Percentiles rank a stretch among this genome's conserved stretches.
Conservation (phyloP, 2,888 invertebrate genomes). For the Calephelis perditalis region DNA sequence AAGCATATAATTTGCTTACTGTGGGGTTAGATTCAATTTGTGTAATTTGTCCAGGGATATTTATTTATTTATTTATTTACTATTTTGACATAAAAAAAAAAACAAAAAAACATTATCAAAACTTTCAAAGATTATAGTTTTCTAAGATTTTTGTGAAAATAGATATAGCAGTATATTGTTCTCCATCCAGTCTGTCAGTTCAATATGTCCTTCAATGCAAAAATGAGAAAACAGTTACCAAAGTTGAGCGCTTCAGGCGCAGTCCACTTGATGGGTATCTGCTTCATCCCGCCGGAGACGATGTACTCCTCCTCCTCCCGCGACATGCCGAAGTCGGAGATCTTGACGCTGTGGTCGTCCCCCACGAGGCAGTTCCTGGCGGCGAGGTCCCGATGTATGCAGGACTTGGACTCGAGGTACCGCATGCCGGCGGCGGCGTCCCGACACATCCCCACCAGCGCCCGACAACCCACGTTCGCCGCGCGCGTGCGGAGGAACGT, state of each 20-base stretch:
- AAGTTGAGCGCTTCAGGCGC: slow-evolving; percentile 97
- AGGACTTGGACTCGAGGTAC: slow-evolving; percentile 96
- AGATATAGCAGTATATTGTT: too few species aligned
- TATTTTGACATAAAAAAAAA: too few species aligned
- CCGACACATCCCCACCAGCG: slow-evolving; percentile 92
- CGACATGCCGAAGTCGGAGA: slow-evolving; percentile 99
- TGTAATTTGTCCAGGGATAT: too few species aligned
- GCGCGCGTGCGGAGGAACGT: slow-evolving; percentile 92
- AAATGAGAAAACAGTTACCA: slow-evolving; percentile 79
- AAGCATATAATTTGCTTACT: too few species aligned
- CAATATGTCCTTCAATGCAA: background rate
- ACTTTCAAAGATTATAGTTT: too few species aligned
- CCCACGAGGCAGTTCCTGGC: slow-evolving; percentile 95
- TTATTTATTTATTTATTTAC: too few species aligned
- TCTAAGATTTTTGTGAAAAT: too few species aligned
- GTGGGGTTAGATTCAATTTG: too few species aligned
- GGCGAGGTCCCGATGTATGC: slow-evolving; percentile 96
- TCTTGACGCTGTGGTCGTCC: slow-evolving; percentile 93
- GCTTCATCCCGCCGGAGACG: slow-evolving; percentile 98
- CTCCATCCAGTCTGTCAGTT: background rate
- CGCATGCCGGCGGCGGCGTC: slow-evolving; percentile 97
- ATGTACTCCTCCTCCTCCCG: slow-evolving; percentile 97
- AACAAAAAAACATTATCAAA: too few species aligned
- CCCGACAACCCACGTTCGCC: slow-evolving; percentile 78
- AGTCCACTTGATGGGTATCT: slow-evolving; percentile 99